Evolutionary conservation across 2,113 vertebrate genomes (phyloP).

Genomic region (Eptesicus fuscus): DNA sequence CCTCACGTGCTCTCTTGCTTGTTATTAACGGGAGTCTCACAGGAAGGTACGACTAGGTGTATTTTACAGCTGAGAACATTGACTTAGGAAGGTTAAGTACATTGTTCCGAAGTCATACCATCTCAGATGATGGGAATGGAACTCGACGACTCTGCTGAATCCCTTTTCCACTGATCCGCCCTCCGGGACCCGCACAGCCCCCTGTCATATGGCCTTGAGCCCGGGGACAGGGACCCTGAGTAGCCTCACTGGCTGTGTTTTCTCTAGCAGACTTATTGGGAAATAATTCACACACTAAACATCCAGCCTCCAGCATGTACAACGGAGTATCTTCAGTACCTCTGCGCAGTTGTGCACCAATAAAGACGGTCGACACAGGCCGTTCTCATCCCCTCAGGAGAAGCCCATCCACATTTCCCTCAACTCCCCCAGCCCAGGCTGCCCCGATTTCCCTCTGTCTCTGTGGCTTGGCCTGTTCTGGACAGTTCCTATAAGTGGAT

Average conservation of each 20-base stretch:
- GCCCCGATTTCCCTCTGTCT: not conserved
- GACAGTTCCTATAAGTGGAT: not conserved
- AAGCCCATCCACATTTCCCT: not conserved
- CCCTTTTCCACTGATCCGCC: not conserved
- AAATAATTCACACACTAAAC: not conserved
- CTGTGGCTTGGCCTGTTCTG: not conserved
- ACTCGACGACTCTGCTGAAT: slow-evolving; percentile 14
- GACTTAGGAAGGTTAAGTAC: slow-evolving; percentile 50
- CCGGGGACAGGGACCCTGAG: not conserved
- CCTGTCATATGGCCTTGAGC: not conserved
- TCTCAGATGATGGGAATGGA: slow-evolving; percentile 17
- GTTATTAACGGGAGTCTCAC: slow-evolving; percentile 1
- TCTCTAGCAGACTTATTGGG: not conserved
- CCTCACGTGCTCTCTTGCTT: not conserved
- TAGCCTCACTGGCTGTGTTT: not conserved
- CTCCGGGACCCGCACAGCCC: not conserved
- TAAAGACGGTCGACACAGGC: not conserved
- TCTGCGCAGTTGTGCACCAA: not conserved
- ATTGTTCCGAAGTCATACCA: slow-evolving; percentile 27
- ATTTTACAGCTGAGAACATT: not conserved
- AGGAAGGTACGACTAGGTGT: not conserved
- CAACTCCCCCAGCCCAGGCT: not conserved
- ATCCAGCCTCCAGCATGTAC: not conserved
- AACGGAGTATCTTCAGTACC: not conserved
- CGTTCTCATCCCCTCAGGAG: not conserved